Evolutionary conservation across 2,888 invertebrate genomes (phyloP).

Genomic region (Papilio gigon): DNA sequence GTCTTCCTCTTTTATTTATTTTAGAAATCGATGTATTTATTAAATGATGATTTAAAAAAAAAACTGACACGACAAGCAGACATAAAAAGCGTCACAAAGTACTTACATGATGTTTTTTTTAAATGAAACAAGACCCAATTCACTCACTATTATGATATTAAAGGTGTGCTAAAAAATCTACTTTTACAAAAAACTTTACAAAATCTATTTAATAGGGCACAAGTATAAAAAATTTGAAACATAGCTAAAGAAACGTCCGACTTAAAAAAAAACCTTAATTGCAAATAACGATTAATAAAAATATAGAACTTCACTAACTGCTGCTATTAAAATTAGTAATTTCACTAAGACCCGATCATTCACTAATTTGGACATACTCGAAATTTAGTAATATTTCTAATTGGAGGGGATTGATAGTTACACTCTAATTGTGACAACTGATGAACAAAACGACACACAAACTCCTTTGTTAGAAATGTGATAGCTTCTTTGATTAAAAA

Average conservation of each 20-base stretch:
- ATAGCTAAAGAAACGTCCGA: constrained; percentile 6
- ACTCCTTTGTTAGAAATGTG: too few species aligned
- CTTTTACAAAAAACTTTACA: constrained; percentile 38
- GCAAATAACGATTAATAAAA: constrained; percentile 27
- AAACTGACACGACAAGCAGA: too few species aligned
- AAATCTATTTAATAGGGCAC: constrained; percentile 36
- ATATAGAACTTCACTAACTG: constrained; percentile 14
- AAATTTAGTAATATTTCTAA: background rate
- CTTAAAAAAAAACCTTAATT: constrained; percentile 23
- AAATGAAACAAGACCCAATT: background rate
- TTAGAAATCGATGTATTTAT: too few species aligned
- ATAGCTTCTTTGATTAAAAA: too few species aligned
- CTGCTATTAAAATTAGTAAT: constrained; percentile 18
- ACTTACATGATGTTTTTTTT: constrained; percentile 8
- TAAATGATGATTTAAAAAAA: too few species aligned
- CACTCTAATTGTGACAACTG: background rate
- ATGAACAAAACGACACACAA: background rate
- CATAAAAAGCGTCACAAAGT: constrained; percentile 34
- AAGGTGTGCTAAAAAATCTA: constrained; percentile 29
- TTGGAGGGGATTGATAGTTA: constrained; percentile 27
- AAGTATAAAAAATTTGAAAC: constrained; percentile 21
- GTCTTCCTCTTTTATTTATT: too few species aligned
- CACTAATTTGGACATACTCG: constrained; percentile 17
- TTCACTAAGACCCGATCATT: constrained; percentile 24
- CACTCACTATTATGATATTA: constrained; percentile 37